Base-by-base conservation (phyloP, 2,888 invertebrate species). In the Callyntrura guangdongensis region DNA sequence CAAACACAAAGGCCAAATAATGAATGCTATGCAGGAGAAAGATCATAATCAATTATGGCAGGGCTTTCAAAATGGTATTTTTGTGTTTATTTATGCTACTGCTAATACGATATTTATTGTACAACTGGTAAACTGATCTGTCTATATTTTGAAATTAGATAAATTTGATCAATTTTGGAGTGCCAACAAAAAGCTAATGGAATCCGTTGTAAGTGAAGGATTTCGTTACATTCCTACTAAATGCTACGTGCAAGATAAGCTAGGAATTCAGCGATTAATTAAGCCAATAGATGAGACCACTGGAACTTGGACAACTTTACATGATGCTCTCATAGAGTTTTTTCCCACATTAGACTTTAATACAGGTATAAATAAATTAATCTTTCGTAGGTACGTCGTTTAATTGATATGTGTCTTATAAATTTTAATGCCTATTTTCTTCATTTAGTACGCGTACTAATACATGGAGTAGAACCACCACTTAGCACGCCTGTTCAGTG, bases 161-260 rank as follows among this genome's bases (percentile, higher is more conserved):
- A 99, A 98, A 95, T 99, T 99, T 95, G 99, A 99, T 95, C 99
- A 99, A 95, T 99, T 99, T 95, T 99, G 99, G 99, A 97, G 98
- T 2, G 97, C 99, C 12, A 99, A 99, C 95, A 96, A 98, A 94
- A 97, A 98, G 94, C 95, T 99, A 85, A 99, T 99, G 99, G 99
- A 99, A 94, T 94, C 94, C 64, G 96, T 97, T 0, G 96, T 96
- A 92, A 97, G 96, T 83, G 97, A 97, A 82, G 97, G 97, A 94
- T 92, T 92, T 77, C 87, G 90, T 14, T 96, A 98, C 95, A 98
- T 99, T 96, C 99, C 99, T 85, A 96, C 98, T 93, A 96, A 98
- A 94, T 97, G 98, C 95, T 98, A 98, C 94, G 95, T 95, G 94
- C 96, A 94, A 95, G 64, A 94, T 69, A 96, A 97, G 94, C 97